Evolutionary conservation across 2,797 vertebrate species (phyloP).

Genomic region (Rhinogobio ventralis): DNA sequence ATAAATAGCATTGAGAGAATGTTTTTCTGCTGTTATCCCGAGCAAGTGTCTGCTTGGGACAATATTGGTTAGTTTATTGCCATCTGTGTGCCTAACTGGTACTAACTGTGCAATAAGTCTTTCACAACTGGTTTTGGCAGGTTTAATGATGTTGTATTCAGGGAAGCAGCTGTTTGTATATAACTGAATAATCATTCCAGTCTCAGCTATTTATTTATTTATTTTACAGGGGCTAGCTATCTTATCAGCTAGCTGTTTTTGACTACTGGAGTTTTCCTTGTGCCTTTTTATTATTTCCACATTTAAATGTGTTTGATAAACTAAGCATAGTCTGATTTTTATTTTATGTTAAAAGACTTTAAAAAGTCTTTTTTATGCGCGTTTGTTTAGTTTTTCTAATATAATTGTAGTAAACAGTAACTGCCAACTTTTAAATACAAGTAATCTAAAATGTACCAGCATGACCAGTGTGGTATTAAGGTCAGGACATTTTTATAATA

Average conservation of each 20-base stretch:
- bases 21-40: not conserved
- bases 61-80: not conserved
- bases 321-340: not conserved
- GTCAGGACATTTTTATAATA: not conserved
- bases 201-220: constrained; percentile 76
- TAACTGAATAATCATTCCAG: constrained; percentile 47
- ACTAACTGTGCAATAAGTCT: constrained; percentile 29
- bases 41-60: not conserved
- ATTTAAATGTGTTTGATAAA: not conserved
- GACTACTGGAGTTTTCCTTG: not conserved
- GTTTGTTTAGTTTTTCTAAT: not conserved
- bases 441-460: not conserved
- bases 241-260: not conserved
- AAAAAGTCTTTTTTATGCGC: not conserved
- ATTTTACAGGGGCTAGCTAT: constrained; percentile 53
- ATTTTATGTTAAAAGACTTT: not conserved
- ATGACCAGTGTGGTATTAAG: not conserved
- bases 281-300: constrained; percentile 3
- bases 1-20: not conserved
- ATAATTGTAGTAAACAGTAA: not conserved
- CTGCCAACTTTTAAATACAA: not conserved
- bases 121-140: constrained; percentile 36
- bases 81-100: constrained; percentile 26
- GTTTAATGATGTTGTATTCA: constrained; percentile 46
- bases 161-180: constrained; percentile 55